These are phyloP conservation scores for Drosophila truncata DNA, from an alignment of 1,140 invertebrate genomes.

Conservation along the genomic window DNA sequence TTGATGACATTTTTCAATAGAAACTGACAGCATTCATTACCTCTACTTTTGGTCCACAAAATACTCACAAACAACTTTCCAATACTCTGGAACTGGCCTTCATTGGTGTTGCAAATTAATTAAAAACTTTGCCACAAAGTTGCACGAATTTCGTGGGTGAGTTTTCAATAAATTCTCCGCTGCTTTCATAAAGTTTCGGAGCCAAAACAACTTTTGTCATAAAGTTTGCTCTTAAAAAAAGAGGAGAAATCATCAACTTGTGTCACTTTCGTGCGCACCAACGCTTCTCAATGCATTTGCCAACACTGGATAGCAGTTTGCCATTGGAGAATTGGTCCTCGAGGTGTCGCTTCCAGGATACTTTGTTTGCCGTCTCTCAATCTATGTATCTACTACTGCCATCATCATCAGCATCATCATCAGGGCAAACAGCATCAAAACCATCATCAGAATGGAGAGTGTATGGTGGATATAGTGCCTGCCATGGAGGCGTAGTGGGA, in stretches of 20 bases:
- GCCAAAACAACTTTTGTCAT: conserved; percentile 15
- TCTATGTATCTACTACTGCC: conserved; percentile 30
- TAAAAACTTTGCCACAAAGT: conserved; percentile 24
- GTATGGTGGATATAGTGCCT: conserved; percentile 21
- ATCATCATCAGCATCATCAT: conserved; percentile 20
- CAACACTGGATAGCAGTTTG: conserved; percentile 25
- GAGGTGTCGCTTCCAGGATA: conserved; percentile 11
- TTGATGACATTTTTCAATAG: neutral
- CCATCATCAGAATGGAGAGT: conserved; percentile 28
- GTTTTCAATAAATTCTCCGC: conserved; percentile 15
- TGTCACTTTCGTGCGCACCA: conserved; percentile 20
- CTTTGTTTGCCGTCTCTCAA: conserved; percentile 21
- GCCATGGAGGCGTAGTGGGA: neutral
- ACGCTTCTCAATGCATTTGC: conserved; percentile 25
- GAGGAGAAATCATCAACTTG: conserved; percentile 2
- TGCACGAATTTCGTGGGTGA: neutral
- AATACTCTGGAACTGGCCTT: neutral
- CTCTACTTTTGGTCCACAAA: neutral
- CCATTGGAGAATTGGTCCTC: conserved; percentile 34
- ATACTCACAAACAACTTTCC: conserved; percentile 3
- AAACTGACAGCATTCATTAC: neutral
- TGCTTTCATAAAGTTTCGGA: conserved; percentile 11
- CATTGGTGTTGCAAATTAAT: conserved; percentile 24
- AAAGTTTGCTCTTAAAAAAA: conserved; percentile 9
- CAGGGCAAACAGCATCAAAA: conserved; percentile 22